phyloP scores from a whole-genome alignment of 1,140 invertebrate genomes.

The Micrasema longulum region DNA sequence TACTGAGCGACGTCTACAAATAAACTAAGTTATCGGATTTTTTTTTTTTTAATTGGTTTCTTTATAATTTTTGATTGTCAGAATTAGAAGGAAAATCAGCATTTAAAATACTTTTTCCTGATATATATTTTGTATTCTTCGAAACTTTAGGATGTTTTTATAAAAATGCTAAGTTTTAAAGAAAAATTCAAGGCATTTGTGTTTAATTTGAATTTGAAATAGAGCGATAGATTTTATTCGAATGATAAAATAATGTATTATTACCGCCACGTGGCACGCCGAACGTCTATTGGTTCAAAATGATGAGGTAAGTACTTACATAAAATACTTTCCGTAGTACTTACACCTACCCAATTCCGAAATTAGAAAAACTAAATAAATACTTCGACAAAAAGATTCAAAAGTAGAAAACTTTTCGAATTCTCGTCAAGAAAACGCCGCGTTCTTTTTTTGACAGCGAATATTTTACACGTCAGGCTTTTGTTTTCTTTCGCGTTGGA shows the following conservation, averaged over 20 bases:
- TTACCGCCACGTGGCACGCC: slow-evolving; percentile 20
- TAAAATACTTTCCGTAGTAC: not conserved
- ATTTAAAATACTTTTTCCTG: no score
- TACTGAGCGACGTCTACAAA: no score
- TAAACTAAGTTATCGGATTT: no score
- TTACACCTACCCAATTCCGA: not conserved
- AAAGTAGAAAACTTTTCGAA: not conserved
- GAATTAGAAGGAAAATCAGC: no score
- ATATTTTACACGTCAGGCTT: not conserved
- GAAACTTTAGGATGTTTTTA: no score
- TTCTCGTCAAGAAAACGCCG: not conserved
- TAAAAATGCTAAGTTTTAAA: no score
- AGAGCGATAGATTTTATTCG: not conserved
- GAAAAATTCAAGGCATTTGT: no score
- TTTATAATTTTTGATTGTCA: no score
- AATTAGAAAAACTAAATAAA: not conserved
- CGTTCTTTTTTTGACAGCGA: not conserved
- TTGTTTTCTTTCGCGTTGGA: not conserved
- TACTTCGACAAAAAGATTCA: not conserved
- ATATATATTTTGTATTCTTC: no score
- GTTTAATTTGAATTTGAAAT: no score
- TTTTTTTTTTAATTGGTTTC: no score
- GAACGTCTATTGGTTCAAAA: not conserved
- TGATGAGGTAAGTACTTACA: not conserved
- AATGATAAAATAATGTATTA: slow-evolving; percentile 3